Conservation (phyloP, 1,140 invertebrate species). For the Papilio xuthus region DNA sequence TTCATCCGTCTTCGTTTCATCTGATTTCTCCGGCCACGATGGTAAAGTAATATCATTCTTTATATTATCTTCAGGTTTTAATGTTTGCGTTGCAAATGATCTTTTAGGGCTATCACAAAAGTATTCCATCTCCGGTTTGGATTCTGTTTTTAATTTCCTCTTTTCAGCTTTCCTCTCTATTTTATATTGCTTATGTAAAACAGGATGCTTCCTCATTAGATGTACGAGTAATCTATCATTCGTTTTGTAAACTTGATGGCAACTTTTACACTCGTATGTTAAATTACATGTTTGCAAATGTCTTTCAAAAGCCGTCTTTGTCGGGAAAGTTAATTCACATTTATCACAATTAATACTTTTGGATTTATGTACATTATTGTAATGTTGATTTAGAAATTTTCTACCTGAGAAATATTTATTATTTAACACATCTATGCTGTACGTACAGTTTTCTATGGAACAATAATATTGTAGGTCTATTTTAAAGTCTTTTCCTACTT, state of each 20-base stretch:
- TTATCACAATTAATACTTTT: conserved; percentile 49
- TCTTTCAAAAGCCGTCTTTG: conserved; percentile 42
- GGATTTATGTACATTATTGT: conserved; percentile 61
- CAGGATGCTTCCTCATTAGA: conserved; percentile 63
- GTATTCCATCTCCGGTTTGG: conserved; percentile 45
- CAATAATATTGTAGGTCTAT: conserved; percentile 62
- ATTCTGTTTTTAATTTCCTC: conserved; percentile 41
- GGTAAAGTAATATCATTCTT: conserved; percentile 64
- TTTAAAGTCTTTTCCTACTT: conserved; percentile 42
- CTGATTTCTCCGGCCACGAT: conserved; percentile 49
- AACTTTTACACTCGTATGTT: conserved; percentile 54
- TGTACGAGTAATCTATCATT: conserved; percentile 65
- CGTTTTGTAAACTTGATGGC: conserved; percentile 54
- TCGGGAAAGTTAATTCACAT: conserved; percentile 52
- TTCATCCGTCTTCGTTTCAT: conserved; percentile 60
- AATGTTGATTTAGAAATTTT: conserved; percentile 70
- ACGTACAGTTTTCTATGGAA: conserved; percentile 46
- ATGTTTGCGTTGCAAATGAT: conserved; percentile 66
- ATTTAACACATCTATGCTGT: conserved; percentile 44
- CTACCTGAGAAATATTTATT: conserved; percentile 59
- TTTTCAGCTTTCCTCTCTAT: conserved; percentile 55
- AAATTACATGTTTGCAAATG: conserved; percentile 61
- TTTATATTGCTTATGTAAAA: conserved; percentile 64
- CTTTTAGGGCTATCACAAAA: conserved; percentile 65
- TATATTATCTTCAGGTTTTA: conserved; percentile 52